Evolutionary conservation across 1,140 invertebrate species (phyloP).

Genomic region (Calephelis virginiensis): DNA sequence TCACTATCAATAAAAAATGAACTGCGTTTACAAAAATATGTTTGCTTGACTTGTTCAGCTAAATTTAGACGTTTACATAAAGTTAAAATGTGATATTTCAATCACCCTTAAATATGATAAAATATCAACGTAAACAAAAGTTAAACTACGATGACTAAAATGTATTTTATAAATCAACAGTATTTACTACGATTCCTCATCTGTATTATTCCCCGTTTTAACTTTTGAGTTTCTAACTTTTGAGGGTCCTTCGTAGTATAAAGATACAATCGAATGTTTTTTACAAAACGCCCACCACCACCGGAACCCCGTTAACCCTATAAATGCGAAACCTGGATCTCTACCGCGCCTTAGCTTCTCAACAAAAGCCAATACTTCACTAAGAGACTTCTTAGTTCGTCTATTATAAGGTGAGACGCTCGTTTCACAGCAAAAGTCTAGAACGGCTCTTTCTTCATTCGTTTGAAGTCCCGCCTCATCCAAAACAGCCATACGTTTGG

Average conservation of each 20-base stretch:
- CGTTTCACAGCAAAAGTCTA: conserved; percentile 87
- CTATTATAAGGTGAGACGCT: conserved; percentile 85
- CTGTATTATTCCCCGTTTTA: conserved; percentile 40
- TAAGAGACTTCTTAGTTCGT: conserved; percentile 84
- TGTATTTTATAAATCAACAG: background rate
- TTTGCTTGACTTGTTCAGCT: no score
- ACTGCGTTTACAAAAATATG: no score
- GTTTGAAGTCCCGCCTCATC: conserved; percentile 83
- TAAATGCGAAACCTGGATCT: conserved; percentile 83
- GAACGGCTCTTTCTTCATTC: conserved; percentile 82
- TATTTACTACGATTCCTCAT: conserved; percentile 42
- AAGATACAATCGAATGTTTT: conserved; percentile 85
- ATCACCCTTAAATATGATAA: no score
- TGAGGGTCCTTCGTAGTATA: conserved; percentile 49
- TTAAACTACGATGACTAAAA: background rate
- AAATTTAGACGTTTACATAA: no score
- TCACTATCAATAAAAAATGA: no score
- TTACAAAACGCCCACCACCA: conserved; percentile 92
- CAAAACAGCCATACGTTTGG: conserved; percentile 86
- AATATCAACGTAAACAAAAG: no score
- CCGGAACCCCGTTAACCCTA: conserved; percentile 83
- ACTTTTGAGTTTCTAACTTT: conserved; percentile 45
- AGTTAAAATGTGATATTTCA: background rate
- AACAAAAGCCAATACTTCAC: conserved; percentile 83
- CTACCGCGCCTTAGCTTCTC: conserved; percentile 80